Conservation (phyloP, 1,140 invertebrate genomes). For the Pseudoatta argentina region DNA sequence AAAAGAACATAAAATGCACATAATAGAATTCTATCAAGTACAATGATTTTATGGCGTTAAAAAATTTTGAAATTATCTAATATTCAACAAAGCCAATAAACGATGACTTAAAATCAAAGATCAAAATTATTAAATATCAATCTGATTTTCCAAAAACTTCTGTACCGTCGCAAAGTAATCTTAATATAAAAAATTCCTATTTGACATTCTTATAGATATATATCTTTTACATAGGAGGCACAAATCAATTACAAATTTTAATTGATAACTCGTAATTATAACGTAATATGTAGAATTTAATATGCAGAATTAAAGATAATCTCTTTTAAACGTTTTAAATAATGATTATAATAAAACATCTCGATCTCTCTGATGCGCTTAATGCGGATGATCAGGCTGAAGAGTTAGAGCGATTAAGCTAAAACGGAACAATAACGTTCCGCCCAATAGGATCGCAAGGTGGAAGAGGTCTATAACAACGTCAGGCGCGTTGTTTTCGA, state of each 20-base stretch:
- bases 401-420: conserved; percentile 16
- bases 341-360: not conserved
- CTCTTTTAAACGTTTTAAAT: not conserved
- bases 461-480: conserved; percentile 26
- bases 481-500: conserved; percentile 17
- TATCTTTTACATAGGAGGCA: not conserved
- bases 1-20: not conserved
- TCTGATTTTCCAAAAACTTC: not conserved
- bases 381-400: not conserved
- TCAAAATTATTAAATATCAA: not conserved
- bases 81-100: not conserved
- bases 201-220: not conserved
- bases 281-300: not conserved
- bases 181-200: not conserved
- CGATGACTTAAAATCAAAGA: not conserved
- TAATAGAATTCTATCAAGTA: not conserved
- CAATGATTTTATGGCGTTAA: not conserved
- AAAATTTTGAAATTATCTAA: not conserved
- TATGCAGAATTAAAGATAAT: not conserved
- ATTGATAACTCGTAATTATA: not conserved
- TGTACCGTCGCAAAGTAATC: not conserved
- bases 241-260: not conserved
- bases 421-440: conserved; percentile 3
- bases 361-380: not conserved
- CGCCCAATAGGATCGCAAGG: not conserved